phyloP scores from a whole-genome alignment of 2,888 invertebrate species.

The Cephalotes varians region DNA sequence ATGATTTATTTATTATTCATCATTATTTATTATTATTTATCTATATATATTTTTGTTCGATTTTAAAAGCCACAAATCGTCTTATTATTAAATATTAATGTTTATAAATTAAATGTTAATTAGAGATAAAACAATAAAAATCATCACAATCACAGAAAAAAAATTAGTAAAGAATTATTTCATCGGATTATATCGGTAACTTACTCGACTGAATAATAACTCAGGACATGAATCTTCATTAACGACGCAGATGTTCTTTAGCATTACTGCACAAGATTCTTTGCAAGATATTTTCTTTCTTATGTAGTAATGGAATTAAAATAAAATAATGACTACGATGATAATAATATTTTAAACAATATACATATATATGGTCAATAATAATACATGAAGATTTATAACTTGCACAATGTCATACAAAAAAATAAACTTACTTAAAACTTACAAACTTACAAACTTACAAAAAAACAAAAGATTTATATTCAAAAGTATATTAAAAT shows the following conservation, averaged over 20 bases:
- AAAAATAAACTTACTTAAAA: background rate
- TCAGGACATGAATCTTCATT: slow-evolving; percentile 55
- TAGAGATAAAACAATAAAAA: background rate
- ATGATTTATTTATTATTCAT: background rate
- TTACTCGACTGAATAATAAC: slow-evolving; percentile 45
- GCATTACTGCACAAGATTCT: slow-evolving; percentile 25
- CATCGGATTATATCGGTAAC: slow-evolving; percentile 23
- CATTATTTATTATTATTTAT: background rate
- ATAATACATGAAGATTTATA: background rate
- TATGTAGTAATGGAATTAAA: background rate
- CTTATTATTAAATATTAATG: slow-evolving; percentile 1
- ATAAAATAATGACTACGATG: background rate
- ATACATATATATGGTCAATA: background rate
- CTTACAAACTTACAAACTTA: too few relatives aligned
- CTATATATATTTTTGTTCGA: background rate
- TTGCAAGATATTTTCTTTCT: slow-evolving; percentile 27
- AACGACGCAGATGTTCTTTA: slow-evolving; percentile 47
- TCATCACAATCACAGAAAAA: background rate
- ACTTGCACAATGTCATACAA: background rate
- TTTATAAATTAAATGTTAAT: background rate
- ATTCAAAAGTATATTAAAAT: background rate
- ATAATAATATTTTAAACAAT: background rate
- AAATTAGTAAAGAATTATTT: slow-evolving; percentile 53
- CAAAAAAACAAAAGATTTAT: background rate
- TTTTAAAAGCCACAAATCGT: background rate